Evolutionary conservation across 2,888 invertebrate genomes (phyloP).

Genomic region (Cinara cedri): DNA sequence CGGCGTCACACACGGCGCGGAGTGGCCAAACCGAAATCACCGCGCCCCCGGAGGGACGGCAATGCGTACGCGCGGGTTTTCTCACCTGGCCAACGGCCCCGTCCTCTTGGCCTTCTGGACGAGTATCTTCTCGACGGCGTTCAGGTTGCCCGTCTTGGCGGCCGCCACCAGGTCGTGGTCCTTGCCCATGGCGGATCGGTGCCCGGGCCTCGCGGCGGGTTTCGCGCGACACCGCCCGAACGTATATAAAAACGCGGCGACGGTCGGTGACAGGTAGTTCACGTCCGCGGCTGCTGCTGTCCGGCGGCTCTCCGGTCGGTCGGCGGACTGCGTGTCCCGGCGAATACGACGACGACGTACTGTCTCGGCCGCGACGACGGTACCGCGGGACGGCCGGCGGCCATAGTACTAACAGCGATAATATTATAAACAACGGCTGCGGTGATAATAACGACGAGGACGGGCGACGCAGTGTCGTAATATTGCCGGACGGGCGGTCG

Average conservation of each 20-base stretch:
- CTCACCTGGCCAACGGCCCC: constrained; percentile 91
- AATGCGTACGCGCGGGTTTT: too few relatives aligned
- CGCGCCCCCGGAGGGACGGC: too few relatives aligned
- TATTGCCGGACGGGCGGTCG: neutral
- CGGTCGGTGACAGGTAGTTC: too few relatives aligned
- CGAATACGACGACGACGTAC: neutral
- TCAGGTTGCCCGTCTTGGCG: constrained; percentile 88
- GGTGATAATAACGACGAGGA: too few relatives aligned
- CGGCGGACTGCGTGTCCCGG: neutral
- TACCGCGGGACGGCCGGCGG: neutral
- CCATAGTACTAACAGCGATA: too few relatives aligned
- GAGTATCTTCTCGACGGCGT: constrained; percentile 88
- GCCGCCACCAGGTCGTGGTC: constrained; percentile 96
- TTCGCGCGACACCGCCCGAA: too few relatives aligned
- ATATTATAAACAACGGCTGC: too few relatives aligned
- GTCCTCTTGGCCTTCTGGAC: constrained; percentile 87
- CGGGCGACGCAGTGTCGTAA: neutral
- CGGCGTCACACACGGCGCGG: too few relatives aligned
- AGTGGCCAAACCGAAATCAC: too few relatives aligned
- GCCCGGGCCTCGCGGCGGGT: neutral
- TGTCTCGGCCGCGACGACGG: too few relatives aligned
- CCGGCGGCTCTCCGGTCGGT: constrained; percentile 3
- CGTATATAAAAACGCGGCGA: too few relatives aligned
- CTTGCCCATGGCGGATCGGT: constrained; percentile 78
- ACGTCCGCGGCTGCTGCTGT: constrained; percentile 11